phyloP scores from a whole-genome alignment of 1,140 invertebrate genomes.

The Trichomalopsis sarcophagae region DNA sequence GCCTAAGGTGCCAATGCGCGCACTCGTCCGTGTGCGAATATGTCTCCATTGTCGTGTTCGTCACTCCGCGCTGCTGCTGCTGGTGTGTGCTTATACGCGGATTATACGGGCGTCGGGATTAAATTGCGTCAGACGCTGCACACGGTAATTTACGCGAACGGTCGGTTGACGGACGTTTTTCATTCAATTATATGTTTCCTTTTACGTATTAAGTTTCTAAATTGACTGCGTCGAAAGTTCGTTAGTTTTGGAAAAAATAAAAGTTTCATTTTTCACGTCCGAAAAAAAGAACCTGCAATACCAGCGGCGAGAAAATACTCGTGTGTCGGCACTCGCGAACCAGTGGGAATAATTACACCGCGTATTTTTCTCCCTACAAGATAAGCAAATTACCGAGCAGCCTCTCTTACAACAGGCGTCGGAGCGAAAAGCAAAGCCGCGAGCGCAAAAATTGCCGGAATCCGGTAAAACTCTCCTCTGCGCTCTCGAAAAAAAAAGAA shows the following conservation, averaged over 20 bases:
- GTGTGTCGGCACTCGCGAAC: no score
- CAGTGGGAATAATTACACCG: background rate
- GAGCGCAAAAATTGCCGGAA: background rate
- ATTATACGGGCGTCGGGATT: no score
- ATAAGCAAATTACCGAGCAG: conserved; percentile 28
- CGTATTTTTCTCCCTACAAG: background rate
- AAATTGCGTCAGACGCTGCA: no score
- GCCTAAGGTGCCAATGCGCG: background rate
- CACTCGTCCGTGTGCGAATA: background rate
- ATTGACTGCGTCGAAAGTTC: no score
- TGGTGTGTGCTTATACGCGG: no score
- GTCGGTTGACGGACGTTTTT: conserved; percentile 20
- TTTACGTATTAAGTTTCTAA: background rate
- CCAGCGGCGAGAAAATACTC: background rate
- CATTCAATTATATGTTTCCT: conserved; percentile 17
- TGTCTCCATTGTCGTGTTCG: background rate
- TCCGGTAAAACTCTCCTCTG: background rate
- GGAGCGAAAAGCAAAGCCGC: background rate
- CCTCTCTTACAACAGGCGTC: background rate
- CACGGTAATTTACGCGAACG: background rate
- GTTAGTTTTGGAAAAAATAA: no score
- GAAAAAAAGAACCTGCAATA: no score
- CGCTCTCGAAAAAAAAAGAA: no score
- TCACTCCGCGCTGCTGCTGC: background rate
- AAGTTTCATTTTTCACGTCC: no score